Conservation (phyloP, 1,140 invertebrate genomes). For the Drosophila tsacasi region DNA sequence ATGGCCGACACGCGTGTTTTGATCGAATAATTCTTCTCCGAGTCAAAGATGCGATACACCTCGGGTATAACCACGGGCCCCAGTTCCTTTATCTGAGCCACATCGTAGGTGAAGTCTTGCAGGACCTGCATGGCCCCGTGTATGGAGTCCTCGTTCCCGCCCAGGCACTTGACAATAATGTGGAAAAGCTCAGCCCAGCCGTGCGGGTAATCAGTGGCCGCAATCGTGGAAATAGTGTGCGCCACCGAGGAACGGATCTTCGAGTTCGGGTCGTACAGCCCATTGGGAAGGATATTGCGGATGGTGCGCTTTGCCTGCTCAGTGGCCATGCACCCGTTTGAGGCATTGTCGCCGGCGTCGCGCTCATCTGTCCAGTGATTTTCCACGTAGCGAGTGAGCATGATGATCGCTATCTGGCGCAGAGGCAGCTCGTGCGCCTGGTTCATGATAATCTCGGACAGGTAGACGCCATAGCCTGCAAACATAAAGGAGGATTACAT, state of each 20-base stretch:
- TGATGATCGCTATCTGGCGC: conserved; percentile 90
- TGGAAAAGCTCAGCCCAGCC: conserved; percentile 91
- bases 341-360: conserved; percentile 15
- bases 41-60: conserved; percentile 91
- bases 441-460: conserved; percentile 91
- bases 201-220: conserved; percentile 93
- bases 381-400: conserved; percentile 92
- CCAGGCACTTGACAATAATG: conserved; percentile 89
- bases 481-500: background rate
- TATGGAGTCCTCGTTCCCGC: conserved; percentile 87
- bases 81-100: conserved; percentile 90
- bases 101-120: conserved; percentile 91
- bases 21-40: conserved; percentile 87
- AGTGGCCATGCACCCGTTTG: conserved; percentile 82
- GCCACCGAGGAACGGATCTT: conserved; percentile 91
- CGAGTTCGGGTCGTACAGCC: conserved; percentile 90
- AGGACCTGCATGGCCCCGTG: conserved; percentile 93
- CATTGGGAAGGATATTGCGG: conserved; percentile 89
- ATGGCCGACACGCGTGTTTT: conserved; percentile 80
- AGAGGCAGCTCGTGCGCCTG: conserved; percentile 88
- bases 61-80: conserved; percentile 92
- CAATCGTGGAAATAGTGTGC: conserved; percentile 91
- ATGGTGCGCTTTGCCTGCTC: conserved; percentile 88
- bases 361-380: conserved; percentile 88
- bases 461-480: conserved; percentile 90